Conservation (phyloP, 2,888 invertebrate species). For the Embidobia sp. region DNA sequence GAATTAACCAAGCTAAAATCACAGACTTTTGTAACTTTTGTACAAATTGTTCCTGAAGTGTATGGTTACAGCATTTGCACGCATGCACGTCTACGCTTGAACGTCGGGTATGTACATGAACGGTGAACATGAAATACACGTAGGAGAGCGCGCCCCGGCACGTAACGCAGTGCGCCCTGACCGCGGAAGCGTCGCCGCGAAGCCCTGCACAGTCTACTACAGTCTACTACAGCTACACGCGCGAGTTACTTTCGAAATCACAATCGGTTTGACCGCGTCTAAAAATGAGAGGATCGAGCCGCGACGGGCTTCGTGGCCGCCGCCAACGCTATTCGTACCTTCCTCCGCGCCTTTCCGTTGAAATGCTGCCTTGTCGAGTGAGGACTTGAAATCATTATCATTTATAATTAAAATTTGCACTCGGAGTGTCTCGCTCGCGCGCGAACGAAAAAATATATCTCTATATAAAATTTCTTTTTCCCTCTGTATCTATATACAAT, state of each 20-base stretch:
- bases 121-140: conserved; percentile 61
- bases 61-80: conserved; percentile 72
- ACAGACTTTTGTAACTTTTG: conserved; percentile 80
- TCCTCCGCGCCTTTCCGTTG: too few relatives aligned
- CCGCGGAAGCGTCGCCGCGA: conserved; percentile 14
- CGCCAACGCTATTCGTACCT: not conserved
- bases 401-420: conserved; percentile 43
- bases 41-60: conserved; percentile 81
- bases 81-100: conserved; percentile 65
- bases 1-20: conserved; percentile 82
- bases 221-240: conserved; percentile 12
- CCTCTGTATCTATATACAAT: conserved; percentile 40
- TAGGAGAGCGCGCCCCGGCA: conserved; percentile 41
- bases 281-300: conserved; percentile 1
- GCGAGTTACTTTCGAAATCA: conserved; percentile 44
- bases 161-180: conserved; percentile 31
- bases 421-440: conserved; percentile 15
- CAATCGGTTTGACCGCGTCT: conserved; percentile 9
- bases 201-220: too few relatives aligned
- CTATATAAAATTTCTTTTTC: conserved; percentile 27
- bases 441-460: conserved; percentile 38
- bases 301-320: conserved; percentile 8
- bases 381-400: conserved; percentile 27
- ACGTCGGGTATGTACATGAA: conserved; percentile 61
- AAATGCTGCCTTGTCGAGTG: conserved; percentile 41